phyloP scores from a whole-genome alignment of 2,113 vertebrate species.

The Ondatra zibethicus region DNA sequence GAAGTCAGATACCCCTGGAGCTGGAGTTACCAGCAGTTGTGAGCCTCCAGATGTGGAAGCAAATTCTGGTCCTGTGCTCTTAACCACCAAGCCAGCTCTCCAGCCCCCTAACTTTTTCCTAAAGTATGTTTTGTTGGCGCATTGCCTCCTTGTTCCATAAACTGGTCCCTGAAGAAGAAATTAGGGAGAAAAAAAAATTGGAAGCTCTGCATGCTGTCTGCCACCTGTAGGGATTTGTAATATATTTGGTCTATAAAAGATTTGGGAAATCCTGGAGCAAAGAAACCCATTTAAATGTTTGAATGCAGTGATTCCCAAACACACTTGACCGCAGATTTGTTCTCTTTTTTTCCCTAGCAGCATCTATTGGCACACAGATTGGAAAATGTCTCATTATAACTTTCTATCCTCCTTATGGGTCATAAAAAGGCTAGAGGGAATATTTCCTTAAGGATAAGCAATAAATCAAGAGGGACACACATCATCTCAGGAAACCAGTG shows the following conservation, averaged over 20 bases:
- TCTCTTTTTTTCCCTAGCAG: background rate
- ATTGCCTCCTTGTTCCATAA: background rate
- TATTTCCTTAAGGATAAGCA: conserved; percentile 11
- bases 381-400: conserved; percentile 59
- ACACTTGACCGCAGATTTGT: conserved; percentile 24
- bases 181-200: background rate
- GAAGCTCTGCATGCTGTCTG: background rate
- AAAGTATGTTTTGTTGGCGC: background rate
- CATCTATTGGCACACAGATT: conserved; percentile 65
- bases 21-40: background rate
- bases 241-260: background rate
- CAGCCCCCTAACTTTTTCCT: background rate
- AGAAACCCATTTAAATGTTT: conserved; percentile 53
- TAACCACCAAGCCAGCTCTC: background rate
- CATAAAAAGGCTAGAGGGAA: conserved; percentile 52
- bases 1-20: background rate
- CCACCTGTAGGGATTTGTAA: background rate
- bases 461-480: conserved; percentile 46
- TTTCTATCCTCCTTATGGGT: conserved; percentile 38
- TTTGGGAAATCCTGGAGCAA: background rate
- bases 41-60: background rate
- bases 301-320: conserved; percentile 32
- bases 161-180: background rate
- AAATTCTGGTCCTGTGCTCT: background rate
- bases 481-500: conserved; percentile 8